Conservation (phyloP, 2,113 vertebrate species). For the Xyrauchen texanus region DNA sequence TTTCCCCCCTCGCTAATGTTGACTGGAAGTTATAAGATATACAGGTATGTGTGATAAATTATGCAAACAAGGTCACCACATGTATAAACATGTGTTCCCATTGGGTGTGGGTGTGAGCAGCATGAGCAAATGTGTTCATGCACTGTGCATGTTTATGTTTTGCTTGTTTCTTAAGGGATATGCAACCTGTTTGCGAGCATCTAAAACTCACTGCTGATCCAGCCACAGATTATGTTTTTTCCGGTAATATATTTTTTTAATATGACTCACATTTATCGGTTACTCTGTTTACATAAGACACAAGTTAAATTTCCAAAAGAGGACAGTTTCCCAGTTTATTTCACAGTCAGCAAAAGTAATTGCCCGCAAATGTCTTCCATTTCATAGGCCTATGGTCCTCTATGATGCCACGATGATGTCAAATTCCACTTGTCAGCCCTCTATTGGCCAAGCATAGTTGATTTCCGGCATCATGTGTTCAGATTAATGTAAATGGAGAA, state of each 20-base stretch:
- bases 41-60: constrained; percentile 23
- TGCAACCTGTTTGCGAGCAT: not conserved
- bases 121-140: constrained; percentile 29
- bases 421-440: constrained; percentile 40
- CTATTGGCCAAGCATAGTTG: not conserved
- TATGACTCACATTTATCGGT: constrained; percentile 51
- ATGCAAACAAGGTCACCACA: constrained; percentile 47
- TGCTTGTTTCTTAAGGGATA: constrained; percentile 28
- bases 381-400: constrained; percentile 31
- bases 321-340: constrained; percentile 43
- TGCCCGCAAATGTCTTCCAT: constrained; percentile 33
- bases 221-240: constrained; percentile 38
- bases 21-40: not conserved
- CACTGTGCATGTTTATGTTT: not conserved
- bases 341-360: constrained; percentile 27
- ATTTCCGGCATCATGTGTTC: constrained; percentile 3
- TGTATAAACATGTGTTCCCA: constrained; percentile 20
- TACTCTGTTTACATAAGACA: constrained; percentile 48
- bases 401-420: constrained; percentile 41
- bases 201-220: constrained; percentile 12
- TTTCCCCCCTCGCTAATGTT: constrained; percentile 9
- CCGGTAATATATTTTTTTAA: constrained; percentile 33
- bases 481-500: constrained; percentile 1
- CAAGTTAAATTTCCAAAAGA: constrained; percentile 44
- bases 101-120: constrained; percentile 52